A percentile compares a stretch with the other conserved stretches of the same genome.
Evolutionary conservation across 2,797 vertebrate genomes (phyloP).

Genomic region (Lutra lutra): DNA sequence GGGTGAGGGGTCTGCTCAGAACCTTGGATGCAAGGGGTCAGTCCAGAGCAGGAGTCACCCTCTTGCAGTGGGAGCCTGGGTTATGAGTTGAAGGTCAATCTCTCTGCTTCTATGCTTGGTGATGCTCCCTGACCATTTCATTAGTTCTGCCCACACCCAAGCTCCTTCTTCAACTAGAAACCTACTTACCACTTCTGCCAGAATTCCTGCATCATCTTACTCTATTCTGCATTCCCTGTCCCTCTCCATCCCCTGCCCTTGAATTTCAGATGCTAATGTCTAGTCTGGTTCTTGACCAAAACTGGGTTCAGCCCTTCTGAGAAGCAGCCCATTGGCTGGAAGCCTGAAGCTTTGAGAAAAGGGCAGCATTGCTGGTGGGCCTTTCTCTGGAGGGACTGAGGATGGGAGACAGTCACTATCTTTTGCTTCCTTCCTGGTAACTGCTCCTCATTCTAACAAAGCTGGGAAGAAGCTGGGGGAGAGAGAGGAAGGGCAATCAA

Average conservation of each 20-base stretch:
- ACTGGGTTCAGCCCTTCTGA: background rate
- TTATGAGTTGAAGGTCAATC: background rate
- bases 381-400: background rate
- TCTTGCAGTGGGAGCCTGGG: background rate
- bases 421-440: background rate
- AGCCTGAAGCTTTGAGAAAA: background rate
- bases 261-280: background rate
- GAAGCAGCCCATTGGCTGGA: background rate
- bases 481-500: accelerated
- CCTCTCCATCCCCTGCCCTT: background rate
- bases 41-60: background rate
- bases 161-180: background rate
- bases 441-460: background rate
- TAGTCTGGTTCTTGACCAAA: background rate
- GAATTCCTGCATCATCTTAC: background rate
- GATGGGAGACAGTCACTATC: background rate
- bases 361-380: background rate
- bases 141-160: background rate
- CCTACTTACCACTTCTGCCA: background rate
- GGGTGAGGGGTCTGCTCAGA: background rate
- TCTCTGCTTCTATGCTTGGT: background rate
- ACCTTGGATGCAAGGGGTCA: background rate
- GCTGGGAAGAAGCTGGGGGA: background rate
- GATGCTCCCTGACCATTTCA: background rate
- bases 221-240: background rate